These are phyloP conservation scores for Trichomycterus rosablanca DNA, from an alignment of 2,113 vertebrate genomes.

Conservation along the genomic window DNA sequence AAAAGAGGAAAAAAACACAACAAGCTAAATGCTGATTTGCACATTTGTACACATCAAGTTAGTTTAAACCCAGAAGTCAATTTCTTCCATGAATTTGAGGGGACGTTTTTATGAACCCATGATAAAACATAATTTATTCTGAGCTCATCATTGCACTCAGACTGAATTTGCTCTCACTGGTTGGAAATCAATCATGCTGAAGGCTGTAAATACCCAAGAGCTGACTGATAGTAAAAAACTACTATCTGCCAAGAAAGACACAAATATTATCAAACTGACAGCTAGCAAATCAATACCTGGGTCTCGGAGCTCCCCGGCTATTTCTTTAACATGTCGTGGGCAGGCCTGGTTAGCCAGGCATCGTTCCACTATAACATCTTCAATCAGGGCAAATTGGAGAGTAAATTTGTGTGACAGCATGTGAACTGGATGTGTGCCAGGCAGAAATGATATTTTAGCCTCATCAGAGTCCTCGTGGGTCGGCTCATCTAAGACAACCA, in stretches of 20 bases:
- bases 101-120: too few species aligned
- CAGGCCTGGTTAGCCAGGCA: constrained; percentile 24
- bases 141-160: too few species aligned
- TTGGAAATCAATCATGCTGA: too few species aligned
- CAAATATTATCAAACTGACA: constrained; percentile 31
- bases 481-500: constrained; percentile 14
- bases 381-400: constrained; percentile 26
- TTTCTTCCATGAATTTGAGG: too few species aligned
- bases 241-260: constrained; percentile 3
- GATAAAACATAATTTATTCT: too few species aligned
- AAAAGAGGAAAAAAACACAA: too few species aligned
- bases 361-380: constrained; percentile 23
- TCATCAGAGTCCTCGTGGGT: not conserved
- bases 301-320: not conserved
- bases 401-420: constrained; percentile 29
- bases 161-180: too few species aligned
- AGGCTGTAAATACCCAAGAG: not conserved
- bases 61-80: too few species aligned
- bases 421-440: constrained; percentile 15
- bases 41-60: too few species aligned
- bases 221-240: not conserved
- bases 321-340: constrained; percentile 16
- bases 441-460: constrained; percentile 24
- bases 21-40: too few species aligned
- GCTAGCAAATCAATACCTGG: constrained; percentile 28